These are phyloP conservation scores for Caenorhabditis zanzibari DNA, from an alignment of 2,888 invertebrate species.

Conservation along the genomic window DNA sequence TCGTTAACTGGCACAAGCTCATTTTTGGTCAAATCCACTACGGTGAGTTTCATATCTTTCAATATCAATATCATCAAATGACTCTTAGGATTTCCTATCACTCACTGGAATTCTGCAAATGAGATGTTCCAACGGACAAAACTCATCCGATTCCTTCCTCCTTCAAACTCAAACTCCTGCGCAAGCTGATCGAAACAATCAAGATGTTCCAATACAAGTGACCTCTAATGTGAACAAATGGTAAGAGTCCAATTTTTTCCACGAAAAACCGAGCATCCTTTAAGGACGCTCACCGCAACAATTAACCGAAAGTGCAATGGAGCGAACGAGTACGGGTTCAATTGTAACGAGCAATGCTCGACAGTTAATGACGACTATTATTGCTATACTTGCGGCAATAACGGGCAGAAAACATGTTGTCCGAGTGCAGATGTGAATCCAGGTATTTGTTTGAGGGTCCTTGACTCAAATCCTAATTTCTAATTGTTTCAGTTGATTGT, in stretches of 20 bases:
- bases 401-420: slow-evolving; percentile 64
- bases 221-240: slow-evolving; percentile 21
- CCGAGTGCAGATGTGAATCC: slow-evolving; percentile 44
- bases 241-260: slow-evolving; percentile 18
- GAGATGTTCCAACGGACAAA: slow-evolving; percentile 36
- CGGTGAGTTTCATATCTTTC: slow-evolving; percentile 24
- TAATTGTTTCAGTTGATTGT: slow-evolving; percentile 42
- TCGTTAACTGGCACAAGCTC: slow-evolving; percentile 21
- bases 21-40: slow-evolving; percentile 36
- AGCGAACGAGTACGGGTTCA: slow-evolving; percentile 59
- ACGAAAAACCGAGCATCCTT: neutral
- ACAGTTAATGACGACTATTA: slow-evolving; percentile 45
- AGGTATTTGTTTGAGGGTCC: slow-evolving; percentile 6
- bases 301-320: slow-evolving; percentile 45
- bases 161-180: slow-evolving; percentile 31
- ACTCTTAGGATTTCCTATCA: slow-evolving; percentile 42
- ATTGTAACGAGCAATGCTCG: slow-evolving; percentile 64
- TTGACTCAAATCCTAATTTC: neutral
- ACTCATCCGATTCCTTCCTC: slow-evolving; percentile 40
- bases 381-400: slow-evolving; percentile 59
- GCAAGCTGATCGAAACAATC: slow-evolving; percentile 44
- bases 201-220: slow-evolving; percentile 24
- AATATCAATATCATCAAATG: neutral
- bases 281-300: slow-evolving; percentile 37
- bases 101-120: slow-evolving; percentile 49